Base-by-base conservation (phyloP, 2,797 vertebrate genomes). In the Oreonectes daqikongensis region DNA sequence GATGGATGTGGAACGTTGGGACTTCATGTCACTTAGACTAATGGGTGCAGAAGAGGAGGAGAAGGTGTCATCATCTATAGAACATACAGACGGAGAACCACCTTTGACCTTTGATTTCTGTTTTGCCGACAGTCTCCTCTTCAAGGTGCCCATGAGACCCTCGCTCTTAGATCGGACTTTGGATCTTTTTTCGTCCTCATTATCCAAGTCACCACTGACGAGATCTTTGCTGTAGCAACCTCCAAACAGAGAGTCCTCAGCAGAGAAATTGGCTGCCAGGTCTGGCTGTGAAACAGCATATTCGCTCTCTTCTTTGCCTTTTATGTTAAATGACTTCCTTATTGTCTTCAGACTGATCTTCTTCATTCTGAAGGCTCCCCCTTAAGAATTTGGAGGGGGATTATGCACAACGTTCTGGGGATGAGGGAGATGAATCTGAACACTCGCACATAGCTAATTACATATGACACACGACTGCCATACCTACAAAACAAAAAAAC, bases 291-390 rank as follows among this genome's bases (percentile, higher is more conserved):
- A 95, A 44, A 79, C 92, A 78, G 94, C 93, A 84, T 94, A 94
- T 79, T 95, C 94, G 0, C 85, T 87, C 71, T 95, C 95, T 40
- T 96, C 95, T 90, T 95, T 96, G 85, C 92, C 94, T 90, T 95
- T 95, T 86, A 95, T 90, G 86, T 93, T 94, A 83, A 96, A 94
- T 81, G 95, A 95, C 76, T 96, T 96, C 78, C 93, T 92, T 87
- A 96, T 94, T 83, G 95, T 95, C 87, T 95, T 95, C 67, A 96
- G 93, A 89, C 93, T 95, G 26, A 95, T 95, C 87, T 96, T 96
- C 94, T 95, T 96, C 95, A 95, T 96, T 92, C 88, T 95, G 93
- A 88, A 88, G 78, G 55, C 65, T 81, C 78, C 79, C 68, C 77
- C 73, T 77, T 72, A 68, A 64, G 40, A 20, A 32, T 11, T 18